Evolutionary conservation across 2,113 vertebrate species (phyloP), one percentile per base, ranked within the genome.

Genomic region (Ceuthmochares aereus): DNA sequence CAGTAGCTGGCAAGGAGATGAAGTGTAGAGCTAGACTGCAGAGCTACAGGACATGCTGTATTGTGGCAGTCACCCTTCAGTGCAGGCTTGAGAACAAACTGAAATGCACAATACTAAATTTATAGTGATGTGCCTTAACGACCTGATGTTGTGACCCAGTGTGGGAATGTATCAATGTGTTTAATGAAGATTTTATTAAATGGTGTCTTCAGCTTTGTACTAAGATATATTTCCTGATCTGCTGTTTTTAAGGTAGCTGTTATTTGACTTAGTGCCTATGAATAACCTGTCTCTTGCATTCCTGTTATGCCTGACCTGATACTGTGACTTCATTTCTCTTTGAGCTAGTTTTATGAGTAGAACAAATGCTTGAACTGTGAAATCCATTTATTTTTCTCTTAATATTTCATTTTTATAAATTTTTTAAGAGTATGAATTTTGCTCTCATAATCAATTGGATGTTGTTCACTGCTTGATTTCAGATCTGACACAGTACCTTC

Each of bases 301-400:
- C 37, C 32, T 55, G 16, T 59, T 42, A 47, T 84, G 42, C n/a
- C 47, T 85, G 22, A 21, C 16, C 23, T 78, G 29, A 18, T 47
- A 27, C 37, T 75, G 32, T 45, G 62, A 84, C 60, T 89, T 78
- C 9, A 58, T 75, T 90, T 78, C 37, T 84, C 43, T 77, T 37
- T 70, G 47, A 70, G 59, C 55, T 86, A 67, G 30, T 86, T 92
- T 16, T 83, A 19, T 17, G n/a, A 88, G n/a, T 64, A 56, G 54
- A 83, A 47, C 18, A 64, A 32, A 52, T 87, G 32, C 62, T 68
- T 60, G 30, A 64, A 49, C 62, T 72, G 27, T 63, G 77, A 83
- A 94, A 79, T 69, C 26, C 19, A 23, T 69, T 94, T 83, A 54
- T 83, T 93, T 76, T 88, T 54, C 54, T 93, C n/a, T 37, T 72